Conservation (phyloP, 2,888 invertebrate genomes). For the Oscheius sp. region DNA sequence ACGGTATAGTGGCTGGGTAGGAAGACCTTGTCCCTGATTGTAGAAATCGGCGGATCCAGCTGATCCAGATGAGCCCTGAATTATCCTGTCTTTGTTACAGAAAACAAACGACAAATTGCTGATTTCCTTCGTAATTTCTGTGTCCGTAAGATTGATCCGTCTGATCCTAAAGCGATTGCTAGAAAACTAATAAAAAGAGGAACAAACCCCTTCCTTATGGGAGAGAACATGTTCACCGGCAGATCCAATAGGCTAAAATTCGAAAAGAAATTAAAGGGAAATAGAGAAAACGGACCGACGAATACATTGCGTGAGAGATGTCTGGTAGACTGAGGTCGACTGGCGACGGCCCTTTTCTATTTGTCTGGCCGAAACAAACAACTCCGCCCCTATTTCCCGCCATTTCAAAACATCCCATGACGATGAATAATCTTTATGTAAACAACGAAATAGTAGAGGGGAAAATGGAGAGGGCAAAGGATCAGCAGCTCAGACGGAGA, state of each 20-base stretch:
- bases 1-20: neutral
- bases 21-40: no score
- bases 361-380: no score
- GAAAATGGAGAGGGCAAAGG: no score
- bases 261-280: neutral
- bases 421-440: no score
- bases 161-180: neutral
- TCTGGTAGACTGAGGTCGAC: no score
- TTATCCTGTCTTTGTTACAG: neutral
- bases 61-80: neutral
- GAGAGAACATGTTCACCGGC: neutral
- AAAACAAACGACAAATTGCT: neutral
- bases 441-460: no score
- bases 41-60: neutral
- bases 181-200: neutral
- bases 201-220: neutral
- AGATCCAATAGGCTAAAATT: constrained; percentile 5
- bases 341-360: no score
- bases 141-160: neutral
- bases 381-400: no score
- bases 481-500: no score
- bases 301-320: no score
- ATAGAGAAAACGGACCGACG: no score
- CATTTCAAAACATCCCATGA: no score
- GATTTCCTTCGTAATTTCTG: neutral